A percentile compares a stretch with the other conserved stretches of the same genome.
Evolutionary conservation across 2,888 invertebrate genomes (phyloP).

Genomic region (Latheticus oryzae): DNA sequence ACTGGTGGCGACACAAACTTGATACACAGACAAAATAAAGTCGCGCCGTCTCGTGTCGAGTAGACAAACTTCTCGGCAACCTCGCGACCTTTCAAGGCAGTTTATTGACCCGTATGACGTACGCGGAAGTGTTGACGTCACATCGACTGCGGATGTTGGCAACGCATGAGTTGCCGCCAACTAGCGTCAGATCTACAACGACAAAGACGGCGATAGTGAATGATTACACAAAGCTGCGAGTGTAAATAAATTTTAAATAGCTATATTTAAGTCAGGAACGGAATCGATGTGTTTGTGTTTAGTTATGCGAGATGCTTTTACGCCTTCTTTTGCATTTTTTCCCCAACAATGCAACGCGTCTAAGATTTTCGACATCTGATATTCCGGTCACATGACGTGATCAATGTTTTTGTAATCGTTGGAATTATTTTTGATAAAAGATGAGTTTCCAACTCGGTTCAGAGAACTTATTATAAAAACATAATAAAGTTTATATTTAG

Average conservation of each 20-base stretch:
- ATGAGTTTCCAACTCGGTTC: conserved; percentile 12
- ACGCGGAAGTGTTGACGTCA: conserved; percentile 63
- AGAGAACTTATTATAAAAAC: conserved; percentile 28
- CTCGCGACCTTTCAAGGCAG: conserved; percentile 66
- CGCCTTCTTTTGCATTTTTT: conserved; percentile 10
- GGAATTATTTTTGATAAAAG: background rate
- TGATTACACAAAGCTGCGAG: conserved; percentile 35
- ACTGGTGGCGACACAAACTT: conserved; percentile 14
- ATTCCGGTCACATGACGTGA: conserved; percentile 17
- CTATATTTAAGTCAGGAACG: conserved; percentile 40
- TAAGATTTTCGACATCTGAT: conserved; percentile 1
- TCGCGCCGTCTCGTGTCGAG: conserved; percentile 53
- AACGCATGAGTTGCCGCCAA: conserved; percentile 47
- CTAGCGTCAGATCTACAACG: conserved; percentile 37
- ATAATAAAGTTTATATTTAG: conserved; percentile 24
- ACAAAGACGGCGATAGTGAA: conserved; percentile 37
- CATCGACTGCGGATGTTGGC: conserved; percentile 60
- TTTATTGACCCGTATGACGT: conserved; percentile 66
- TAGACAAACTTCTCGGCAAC: conserved; percentile 57
- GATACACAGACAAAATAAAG: conserved; percentile 20
- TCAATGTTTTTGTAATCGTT: conserved; percentile 3
- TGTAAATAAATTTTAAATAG: conserved; percentile 40
- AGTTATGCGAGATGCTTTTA: conserved; percentile 13
- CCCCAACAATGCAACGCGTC: no score
- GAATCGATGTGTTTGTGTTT: conserved; percentile 40